A percentile compares a stretch with the other conserved stretches of the same genome.
Conservation (phyloP, 2,888 invertebrate species). For the Aradus depressus region DNA sequence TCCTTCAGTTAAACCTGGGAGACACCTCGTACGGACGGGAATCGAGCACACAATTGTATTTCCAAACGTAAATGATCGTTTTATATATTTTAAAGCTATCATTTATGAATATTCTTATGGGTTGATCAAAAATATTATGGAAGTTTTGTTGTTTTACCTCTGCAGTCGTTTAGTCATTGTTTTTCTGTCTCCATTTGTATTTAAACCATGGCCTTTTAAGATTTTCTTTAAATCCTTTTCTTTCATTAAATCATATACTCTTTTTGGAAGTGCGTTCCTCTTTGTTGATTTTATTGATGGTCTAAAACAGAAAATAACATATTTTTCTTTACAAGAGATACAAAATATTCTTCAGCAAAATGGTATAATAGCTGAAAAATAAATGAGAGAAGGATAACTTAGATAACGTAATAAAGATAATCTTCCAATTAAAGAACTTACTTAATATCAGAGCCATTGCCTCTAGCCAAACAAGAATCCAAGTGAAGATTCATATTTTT, state of each 20-base stretch:
- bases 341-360: neutral
- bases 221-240: constrained; percentile 40
- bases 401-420: neutral
- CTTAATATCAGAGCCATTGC: constrained; percentile 24
- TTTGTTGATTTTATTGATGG: constrained; percentile 29
- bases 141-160: too few species aligned
- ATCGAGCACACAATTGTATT: too few species aligned
- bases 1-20: too few species aligned
- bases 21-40: too few species aligned
- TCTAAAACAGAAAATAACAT: constrained; percentile 28
- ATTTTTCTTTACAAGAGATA: neutral
- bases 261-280: constrained; percentile 40
- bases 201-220: constrained; percentile 40
- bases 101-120: too few species aligned
- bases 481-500: constrained; percentile 41
- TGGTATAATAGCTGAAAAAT: neutral
- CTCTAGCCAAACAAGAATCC: constrained; percentile 40
- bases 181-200: constrained; percentile 39
- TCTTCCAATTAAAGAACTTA: constrained; percentile 3
- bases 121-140: too few species aligned
- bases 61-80: too few species aligned
- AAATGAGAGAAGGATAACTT: neutral
- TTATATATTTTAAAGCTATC: too few species aligned
- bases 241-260: constrained; percentile 41
- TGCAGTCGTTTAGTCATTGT: constrained; percentile 36